Conservation (phyloP, 1,140 invertebrate species). For the Papilio polyxenes region DNA sequence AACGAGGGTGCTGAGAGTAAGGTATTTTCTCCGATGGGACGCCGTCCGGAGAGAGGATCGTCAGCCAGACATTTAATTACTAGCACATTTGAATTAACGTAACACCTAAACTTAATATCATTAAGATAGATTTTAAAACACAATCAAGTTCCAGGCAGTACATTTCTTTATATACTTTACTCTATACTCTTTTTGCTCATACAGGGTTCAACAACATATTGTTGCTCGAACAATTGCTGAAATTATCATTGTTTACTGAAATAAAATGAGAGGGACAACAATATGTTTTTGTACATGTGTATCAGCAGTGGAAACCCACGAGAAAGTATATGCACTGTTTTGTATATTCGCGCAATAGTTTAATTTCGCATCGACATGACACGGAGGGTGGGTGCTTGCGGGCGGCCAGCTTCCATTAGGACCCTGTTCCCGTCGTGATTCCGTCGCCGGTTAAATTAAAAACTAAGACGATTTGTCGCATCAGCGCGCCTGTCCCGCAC, state of each 20-base stretch:
- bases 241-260: no score
- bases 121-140: background rate
- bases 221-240: no score
- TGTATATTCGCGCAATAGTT: slow-evolving; percentile 26
- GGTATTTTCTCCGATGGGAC: background rate
- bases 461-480: slow-evolving; percentile 36
- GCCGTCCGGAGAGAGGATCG: background rate
- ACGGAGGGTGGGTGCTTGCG: slow-evolving; percentile 23
- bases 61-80: background rate
- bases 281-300: no score
- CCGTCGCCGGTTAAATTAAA: slow-evolving; percentile 26
- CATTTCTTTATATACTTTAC: no score
- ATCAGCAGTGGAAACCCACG: no score
- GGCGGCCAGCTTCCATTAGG: slow-evolving; percentile 24
- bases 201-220: no score
- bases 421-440: slow-evolving; percentile 20
- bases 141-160: no score
- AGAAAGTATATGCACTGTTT: background rate
- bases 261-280: no score
- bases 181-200: no score
- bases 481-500: slow-evolving; percentile 28
- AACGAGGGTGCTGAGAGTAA: background rate
- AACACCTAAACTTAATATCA: background rate
- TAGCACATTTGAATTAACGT: background rate
- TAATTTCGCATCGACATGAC: slow-evolving; percentile 22